phyloP scores from a whole-genome alignment of 2,888 invertebrate species.

The Rotaria macrura region DNA sequence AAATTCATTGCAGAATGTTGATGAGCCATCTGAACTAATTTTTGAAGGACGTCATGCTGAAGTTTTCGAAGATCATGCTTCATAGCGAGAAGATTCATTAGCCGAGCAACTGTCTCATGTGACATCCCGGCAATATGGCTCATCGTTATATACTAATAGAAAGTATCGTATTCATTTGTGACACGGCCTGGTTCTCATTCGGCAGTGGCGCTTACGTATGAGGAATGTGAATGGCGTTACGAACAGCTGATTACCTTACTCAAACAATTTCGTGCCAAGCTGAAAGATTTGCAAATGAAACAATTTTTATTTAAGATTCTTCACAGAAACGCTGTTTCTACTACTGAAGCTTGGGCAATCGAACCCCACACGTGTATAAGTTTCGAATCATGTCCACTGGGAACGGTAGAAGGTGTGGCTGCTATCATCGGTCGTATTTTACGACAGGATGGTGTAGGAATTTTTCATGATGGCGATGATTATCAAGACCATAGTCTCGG shows the following conservation, averaged over 20 bases:
- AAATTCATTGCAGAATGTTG: too few species aligned
- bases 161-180: background rate
- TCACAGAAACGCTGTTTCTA: background rate
- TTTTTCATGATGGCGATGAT: background rate
- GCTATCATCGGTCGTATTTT: background rate
- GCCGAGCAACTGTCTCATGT: background rate
- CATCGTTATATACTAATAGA: background rate
- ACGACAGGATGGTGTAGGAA: background rate
- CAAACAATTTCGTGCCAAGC: background rate
- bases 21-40: too few species aligned
- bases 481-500: background rate
- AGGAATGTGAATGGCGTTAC: background rate
- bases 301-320: background rate
- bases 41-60: too few species aligned
- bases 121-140: background rate
- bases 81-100: background rate
- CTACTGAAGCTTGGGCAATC: background rate
- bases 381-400: background rate
- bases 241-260: background rate
- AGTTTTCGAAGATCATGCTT: background rate
- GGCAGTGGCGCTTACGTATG: background rate
- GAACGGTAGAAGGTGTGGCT: background rate
- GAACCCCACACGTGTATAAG: background rate
- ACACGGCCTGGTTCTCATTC: background rate
- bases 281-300: background rate